These are phyloP conservation scores for Epsilonema sp. DNA, from an alignment of 2,888 invertebrate genomes.

Conservation along the genomic window DNA sequence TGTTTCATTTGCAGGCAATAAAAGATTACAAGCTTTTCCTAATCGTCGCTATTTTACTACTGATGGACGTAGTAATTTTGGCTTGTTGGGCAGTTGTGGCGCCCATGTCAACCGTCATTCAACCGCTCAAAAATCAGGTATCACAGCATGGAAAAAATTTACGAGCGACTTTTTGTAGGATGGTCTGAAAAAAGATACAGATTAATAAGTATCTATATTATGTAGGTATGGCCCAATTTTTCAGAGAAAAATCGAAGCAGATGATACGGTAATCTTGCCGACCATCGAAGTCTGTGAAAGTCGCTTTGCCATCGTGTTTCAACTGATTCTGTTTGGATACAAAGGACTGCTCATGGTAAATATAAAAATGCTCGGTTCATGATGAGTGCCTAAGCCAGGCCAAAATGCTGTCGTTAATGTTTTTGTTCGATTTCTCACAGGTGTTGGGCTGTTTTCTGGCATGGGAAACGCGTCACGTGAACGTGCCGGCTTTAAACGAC, in stretches of 20 bases:
- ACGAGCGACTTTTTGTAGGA: too few relatives aligned
- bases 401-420: too few relatives aligned
- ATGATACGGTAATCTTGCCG: too few relatives aligned
- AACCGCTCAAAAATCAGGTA: too few relatives aligned
- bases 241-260: too few relatives aligned
- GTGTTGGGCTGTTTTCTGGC: slow-evolving; percentile 95
- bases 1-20: slow-evolving; percentile 51
- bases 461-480: slow-evolving; percentile 96
- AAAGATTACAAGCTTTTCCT: slow-evolving; percentile 94
- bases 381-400: too few relatives aligned
- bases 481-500: slow-evolving; percentile 92
- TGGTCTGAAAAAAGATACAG: too few relatives aligned
- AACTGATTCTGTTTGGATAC: slow-evolving; percentile 88
- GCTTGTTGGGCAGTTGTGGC: slow-evolving; percentile 91
- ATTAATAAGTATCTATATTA: too few relatives aligned
- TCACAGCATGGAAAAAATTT: too few relatives aligned
- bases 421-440: too few relatives aligned
- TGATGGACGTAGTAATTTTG: slow-evolving; percentile 78
- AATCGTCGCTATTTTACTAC: slow-evolving; percentile 74
- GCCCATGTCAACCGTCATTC: slow-evolving; percentile 19
- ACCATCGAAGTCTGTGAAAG: slow-evolving; percentile 93
- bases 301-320: slow-evolving; percentile 77
- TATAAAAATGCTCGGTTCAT: too few relatives aligned
- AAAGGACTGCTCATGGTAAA: slow-evolving; percentile 84
- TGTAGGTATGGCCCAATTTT: too few relatives aligned